Conservation (phyloP, 2,113 vertebrate species). For the Spea multiplicata region DNA sequence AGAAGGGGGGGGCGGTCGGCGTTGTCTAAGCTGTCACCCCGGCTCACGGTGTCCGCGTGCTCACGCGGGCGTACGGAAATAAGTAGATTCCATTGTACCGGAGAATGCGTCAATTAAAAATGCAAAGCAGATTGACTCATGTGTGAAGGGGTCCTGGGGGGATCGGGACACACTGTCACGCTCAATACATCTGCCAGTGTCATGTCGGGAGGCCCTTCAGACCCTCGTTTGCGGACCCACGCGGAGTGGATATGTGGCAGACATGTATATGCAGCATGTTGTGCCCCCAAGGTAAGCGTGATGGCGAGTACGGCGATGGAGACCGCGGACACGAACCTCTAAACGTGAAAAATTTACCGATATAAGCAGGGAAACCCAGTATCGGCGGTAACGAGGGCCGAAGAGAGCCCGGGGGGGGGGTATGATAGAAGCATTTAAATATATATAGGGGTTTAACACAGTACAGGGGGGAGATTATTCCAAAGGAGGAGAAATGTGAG, state of each 20-base stretch:
- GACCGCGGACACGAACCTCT: conserved; percentile 7
- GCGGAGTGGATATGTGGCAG: conserved; percentile 25
- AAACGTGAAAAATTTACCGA: too few species aligned
- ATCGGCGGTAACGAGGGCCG: too few species aligned
- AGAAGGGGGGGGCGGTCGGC: background rate
- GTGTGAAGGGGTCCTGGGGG: conserved; percentile 53
- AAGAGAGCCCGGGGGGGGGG: too few species aligned
- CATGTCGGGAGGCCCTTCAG: conserved; percentile 18
- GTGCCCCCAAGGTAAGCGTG: conserved; percentile 32
- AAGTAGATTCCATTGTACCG: conserved; percentile 54
- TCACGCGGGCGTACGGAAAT: conserved; percentile 37
- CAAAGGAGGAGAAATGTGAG: too few species aligned
- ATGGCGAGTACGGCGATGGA: background rate
- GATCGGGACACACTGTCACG: conserved; percentile 49
- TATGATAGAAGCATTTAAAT: too few species aligned
- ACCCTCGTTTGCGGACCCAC: conserved; percentile 2
- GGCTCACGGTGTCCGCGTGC: conserved; percentile 30
- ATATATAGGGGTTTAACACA: too few species aligned
- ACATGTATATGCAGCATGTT: conserved; percentile 36
- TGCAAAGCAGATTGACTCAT: conserved; percentile 55
- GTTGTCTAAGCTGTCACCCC: conserved; percentile 42
- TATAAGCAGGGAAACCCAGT: too few species aligned
- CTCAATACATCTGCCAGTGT: conserved; percentile 46
- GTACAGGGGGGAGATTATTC: too few species aligned
- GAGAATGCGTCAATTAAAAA: conserved; percentile 55